Evolutionary conservation across 1,140 invertebrate species (phyloP).

Genomic region (Cyclargus thomasi): DNA sequence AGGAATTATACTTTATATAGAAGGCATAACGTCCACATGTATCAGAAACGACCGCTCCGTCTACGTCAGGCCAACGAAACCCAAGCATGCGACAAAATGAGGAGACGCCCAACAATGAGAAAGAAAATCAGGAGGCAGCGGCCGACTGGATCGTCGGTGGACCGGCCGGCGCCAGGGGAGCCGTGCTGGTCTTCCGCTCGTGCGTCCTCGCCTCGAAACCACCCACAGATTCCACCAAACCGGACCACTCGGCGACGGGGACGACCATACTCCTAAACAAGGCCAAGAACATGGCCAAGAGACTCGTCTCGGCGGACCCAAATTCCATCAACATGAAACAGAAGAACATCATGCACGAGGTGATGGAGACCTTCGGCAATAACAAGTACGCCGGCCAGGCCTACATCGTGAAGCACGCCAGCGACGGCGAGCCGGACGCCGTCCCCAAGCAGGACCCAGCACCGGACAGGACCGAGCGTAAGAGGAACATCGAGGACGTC

Average conservation of each 20-base stretch:
- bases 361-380: slow-evolving; percentile 67
- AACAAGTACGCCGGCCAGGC: slow-evolving; percentile 52
- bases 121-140: slow-evolving; percentile 76
- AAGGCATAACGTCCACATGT: slow-evolving; percentile 73
- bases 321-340: slow-evolving; percentile 55
- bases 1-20: too few species aligned
- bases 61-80: slow-evolving; percentile 60
- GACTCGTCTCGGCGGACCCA: slow-evolving; percentile 59
- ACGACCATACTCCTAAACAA: slow-evolving; percentile 63
- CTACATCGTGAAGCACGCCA: slow-evolving; percentile 59
- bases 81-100: slow-evolving; percentile 63
- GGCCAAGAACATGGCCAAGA: slow-evolving; percentile 64
- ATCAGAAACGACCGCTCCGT: slow-evolving; percentile 62
- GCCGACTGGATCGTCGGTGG: slow-evolving; percentile 77
- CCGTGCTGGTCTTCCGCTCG: slow-evolving; percentile 76
- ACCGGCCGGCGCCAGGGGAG: slow-evolving; percentile 69
- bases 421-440: slow-evolving; percentile 46
- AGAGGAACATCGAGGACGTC: slow-evolving; percentile 70
- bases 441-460: slow-evolving; percentile 41
- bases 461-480: slow-evolving; percentile 50
- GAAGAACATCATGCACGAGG: slow-evolving; percentile 68
- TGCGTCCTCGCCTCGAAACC: slow-evolving; percentile 73
- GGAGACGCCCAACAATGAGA: slow-evolving; percentile 35
- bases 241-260: slow-evolving; percentile 55
- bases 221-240: slow-evolving; percentile 51